Evolutionary conservation across 2,797 vertebrate species (phyloP).

Genomic region (Mormyrus hasselquistii): DNA sequence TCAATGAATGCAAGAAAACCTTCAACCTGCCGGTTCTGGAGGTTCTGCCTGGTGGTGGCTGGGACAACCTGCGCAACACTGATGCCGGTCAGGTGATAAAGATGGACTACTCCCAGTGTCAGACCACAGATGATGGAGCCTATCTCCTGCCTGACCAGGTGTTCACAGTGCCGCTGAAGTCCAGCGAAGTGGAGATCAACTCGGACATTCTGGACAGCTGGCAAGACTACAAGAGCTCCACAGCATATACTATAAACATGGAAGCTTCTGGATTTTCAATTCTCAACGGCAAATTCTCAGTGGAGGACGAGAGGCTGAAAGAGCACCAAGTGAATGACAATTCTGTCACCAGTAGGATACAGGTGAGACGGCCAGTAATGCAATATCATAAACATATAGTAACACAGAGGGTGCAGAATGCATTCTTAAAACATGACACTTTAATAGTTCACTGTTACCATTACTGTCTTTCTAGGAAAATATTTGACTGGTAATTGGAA

Average conservation of each 20-base stretch:
- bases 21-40: conserved; percentile 47
- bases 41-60: conserved; percentile 61
- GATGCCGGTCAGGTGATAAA: conserved; percentile 60
- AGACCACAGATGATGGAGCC: conserved; percentile 58
- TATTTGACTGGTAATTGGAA: neutral
- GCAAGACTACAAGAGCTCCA: conserved; percentile 54
- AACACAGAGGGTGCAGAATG: neutral
- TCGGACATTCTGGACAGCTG: conserved; percentile 61
- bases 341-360: conserved; percentile 54
- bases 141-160: conserved; percentile 59
- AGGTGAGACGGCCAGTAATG: conserved; percentile 36
- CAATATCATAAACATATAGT: neutral
- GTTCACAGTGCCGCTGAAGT: conserved; percentile 57
- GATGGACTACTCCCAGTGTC: conserved; percentile 52
- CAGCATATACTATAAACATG: conserved; percentile 54
- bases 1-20: conserved; percentile 42
- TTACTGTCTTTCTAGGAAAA: neutral
- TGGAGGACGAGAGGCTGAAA: conserved; percentile 50
- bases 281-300: conserved; percentile 59
- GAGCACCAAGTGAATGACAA: conserved; percentile 56
- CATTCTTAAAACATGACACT: neutral
- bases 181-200: conserved; percentile 59
- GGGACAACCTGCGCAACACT: conserved; percentile 65
- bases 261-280: conserved; percentile 53
- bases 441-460: neutral